Evolutionary conservation across 2,113 vertebrate genomes (phyloP).

Genomic region (Mobula hypostoma): DNA sequence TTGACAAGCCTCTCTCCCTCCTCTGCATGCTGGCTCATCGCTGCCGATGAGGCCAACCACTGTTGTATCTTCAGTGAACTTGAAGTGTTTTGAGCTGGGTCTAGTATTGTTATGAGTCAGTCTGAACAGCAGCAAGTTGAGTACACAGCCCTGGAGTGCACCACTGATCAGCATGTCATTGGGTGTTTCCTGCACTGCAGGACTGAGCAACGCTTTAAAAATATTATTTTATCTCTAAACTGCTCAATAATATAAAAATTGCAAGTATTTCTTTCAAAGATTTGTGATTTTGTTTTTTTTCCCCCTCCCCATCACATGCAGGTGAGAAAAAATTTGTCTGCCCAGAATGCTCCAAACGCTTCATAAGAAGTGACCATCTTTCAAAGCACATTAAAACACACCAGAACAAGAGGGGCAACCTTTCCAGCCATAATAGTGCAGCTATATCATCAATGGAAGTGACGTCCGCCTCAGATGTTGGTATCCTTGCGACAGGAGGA

Average conservation of each 20-base stretch:
- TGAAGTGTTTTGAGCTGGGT: no score
- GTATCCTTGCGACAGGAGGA: slow-evolving; percentile 88
- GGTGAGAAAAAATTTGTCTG: slow-evolving; percentile 99
- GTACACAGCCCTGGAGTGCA: no score
- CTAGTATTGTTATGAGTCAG: no score
- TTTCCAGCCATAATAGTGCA: slow-evolving; percentile 67
- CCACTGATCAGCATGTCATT: neutral
- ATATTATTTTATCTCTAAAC: neutral
- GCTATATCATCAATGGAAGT: slow-evolving; percentile 86
- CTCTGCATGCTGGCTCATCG: no score
- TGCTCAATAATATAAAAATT: neutral
- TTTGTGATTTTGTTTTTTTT: neutral
- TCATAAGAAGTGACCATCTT: slow-evolving; percentile 99
- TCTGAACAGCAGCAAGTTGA: no score
- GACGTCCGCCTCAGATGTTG: slow-evolving; percentile 76
- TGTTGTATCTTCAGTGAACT: no score
- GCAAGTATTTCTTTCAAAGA: no score
- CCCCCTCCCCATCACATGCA: slow-evolving; percentile 47
- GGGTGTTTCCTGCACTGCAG: neutral
- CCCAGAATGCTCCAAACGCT: slow-evolving; percentile 96
- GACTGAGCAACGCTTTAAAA: no score
- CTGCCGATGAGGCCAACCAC: no score
- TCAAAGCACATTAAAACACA: slow-evolving; percentile 99
- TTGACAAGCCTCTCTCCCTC: no score
- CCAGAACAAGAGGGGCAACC: slow-evolving; percentile 97